A percentile compares a stretch with the other conserved stretches of the same genome.
These are phyloP conservation scores for Dichetophora obliterata DNA, from an alignment of 2,888 invertebrate genomes.

Conservation along the genomic window DNA sequence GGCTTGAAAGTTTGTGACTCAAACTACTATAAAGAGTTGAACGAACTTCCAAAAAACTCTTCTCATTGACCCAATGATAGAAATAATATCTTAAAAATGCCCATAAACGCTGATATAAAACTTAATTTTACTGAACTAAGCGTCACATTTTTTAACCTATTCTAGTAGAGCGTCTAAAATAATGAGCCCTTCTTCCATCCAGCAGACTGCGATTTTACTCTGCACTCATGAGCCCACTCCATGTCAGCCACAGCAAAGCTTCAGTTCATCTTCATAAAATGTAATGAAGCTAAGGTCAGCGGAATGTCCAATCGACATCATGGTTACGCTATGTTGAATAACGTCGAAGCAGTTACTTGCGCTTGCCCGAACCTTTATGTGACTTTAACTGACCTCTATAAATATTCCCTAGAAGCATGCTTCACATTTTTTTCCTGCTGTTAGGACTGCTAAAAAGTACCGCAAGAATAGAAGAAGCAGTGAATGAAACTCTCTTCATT, in stretches of 20 bases:
- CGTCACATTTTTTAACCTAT: background rate
- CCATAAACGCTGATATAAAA: too few relatives aligned
- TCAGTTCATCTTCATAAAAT: conserved; percentile 22
- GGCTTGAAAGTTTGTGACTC: too few relatives aligned
- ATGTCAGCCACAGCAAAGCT: background rate
- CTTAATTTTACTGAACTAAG: too few relatives aligned
- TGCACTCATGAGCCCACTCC: background rate
- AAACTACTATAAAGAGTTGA: too few relatives aligned
- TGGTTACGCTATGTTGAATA: conserved; percentile 21
- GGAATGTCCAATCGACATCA: conserved; percentile 10
- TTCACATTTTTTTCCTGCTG: background rate
- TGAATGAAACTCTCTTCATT: conserved; percentile 1
- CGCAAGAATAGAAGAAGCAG: background rate
- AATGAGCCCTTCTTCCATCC: background rate
- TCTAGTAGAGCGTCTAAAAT: background rate
- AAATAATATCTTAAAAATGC: too few relatives aligned
- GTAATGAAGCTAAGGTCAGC: conserved; percentile 33
- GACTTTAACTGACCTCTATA: conserved; percentile 41
- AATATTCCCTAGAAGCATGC: conserved; percentile 29
- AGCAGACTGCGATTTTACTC: background rate
- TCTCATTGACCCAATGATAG: too few relatives aligned
- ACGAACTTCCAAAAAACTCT: too few relatives aligned
- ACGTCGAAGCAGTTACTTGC: background rate
- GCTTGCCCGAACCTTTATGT: conserved; percentile 27
- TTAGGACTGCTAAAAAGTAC: background rate